Conservation (phyloP, 2,888 invertebrate genomes). For the Parnassius smintheus region DNA sequence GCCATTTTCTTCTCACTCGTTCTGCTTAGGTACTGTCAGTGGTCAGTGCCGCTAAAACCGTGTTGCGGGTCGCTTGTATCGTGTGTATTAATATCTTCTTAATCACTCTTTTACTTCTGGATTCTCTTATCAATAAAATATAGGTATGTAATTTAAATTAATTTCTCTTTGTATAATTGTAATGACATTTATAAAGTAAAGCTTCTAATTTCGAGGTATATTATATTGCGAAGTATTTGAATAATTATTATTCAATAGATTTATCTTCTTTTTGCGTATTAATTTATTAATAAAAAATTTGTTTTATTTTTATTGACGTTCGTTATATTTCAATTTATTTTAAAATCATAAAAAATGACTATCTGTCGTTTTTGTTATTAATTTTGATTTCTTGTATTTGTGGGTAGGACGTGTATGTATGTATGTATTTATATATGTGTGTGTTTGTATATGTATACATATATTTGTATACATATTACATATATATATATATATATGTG, state of each 20-base stretch:
- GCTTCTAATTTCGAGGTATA: neutral
- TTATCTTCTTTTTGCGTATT: neutral
- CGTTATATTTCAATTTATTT: too few species aligned
- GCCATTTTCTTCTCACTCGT: constrained; percentile 79
- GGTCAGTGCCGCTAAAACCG: constrained; percentile 62
- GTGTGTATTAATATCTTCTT: constrained; percentile 57
- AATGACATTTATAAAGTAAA: neutral
- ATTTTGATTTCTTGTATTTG: too few species aligned
- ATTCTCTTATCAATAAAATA: constrained; percentile 42
- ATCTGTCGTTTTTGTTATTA: too few species aligned
- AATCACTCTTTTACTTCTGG: constrained; percentile 63
- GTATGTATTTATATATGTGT: too few species aligned
- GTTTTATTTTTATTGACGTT: neutral
- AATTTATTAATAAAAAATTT: constrained; percentile 1
- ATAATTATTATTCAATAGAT: neutral
- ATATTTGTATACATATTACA: too few species aligned
- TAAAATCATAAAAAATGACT: too few species aligned
- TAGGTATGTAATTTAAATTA: constrained; percentile 43
- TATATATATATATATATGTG: too few species aligned
- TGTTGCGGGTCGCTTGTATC: constrained; percentile 51
- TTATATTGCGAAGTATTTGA: neutral
- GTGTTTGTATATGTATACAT: too few species aligned
- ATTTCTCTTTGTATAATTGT: constrained; percentile 5
- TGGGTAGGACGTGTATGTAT: too few species aligned
- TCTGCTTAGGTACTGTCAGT: constrained; percentile 60